phyloP scores from a whole-genome alignment of 2,113 vertebrate species.

The Sakesphorus luctuosus region DNA sequence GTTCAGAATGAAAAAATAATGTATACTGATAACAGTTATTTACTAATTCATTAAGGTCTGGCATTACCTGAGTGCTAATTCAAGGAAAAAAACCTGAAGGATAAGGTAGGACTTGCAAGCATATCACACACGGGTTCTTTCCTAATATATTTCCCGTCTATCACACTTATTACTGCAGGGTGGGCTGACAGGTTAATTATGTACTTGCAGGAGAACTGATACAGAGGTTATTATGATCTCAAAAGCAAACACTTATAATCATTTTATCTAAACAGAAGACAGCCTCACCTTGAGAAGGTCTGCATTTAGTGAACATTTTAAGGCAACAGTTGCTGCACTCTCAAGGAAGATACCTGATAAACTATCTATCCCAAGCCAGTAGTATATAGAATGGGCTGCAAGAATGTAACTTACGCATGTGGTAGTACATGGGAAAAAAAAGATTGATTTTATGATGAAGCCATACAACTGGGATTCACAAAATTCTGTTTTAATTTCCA shows the following conservation, averaged over 20 bases:
- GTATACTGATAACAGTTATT: constrained; percentile 70
- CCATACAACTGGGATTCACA: background rate
- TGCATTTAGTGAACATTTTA: constrained; percentile 61
- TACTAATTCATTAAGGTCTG: constrained; percentile 74
- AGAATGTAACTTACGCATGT: background rate
- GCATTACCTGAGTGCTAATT: constrained; percentile 74
- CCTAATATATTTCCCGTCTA: constrained; percentile 76
- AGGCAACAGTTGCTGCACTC: background rate
- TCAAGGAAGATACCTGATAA: background rate
- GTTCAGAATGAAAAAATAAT: constrained; percentile 60
- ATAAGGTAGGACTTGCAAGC: constrained; percentile 72
- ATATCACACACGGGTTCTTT: constrained; percentile 70
- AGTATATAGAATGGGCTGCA: background rate
- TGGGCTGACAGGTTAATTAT: constrained; percentile 83
- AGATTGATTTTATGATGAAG: background rate
- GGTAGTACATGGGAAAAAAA: background rate
- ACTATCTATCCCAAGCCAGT: background rate
- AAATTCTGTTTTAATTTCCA: background rate
- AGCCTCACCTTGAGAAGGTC: constrained; percentile 75
- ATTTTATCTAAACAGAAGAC: constrained; percentile 77
- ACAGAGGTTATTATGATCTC: constrained; percentile 78
- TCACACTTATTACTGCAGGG: constrained; percentile 79
- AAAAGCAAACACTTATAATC: constrained; percentile 78
- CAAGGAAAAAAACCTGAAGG: constrained; percentile 73
- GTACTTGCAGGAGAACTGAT: constrained; percentile 75